A percentile compares a stretch with the other conserved stretches of the same genome.
Conservation (phyloP, 2,888 invertebrate genomes). For the Diaperis boleti region DNA sequence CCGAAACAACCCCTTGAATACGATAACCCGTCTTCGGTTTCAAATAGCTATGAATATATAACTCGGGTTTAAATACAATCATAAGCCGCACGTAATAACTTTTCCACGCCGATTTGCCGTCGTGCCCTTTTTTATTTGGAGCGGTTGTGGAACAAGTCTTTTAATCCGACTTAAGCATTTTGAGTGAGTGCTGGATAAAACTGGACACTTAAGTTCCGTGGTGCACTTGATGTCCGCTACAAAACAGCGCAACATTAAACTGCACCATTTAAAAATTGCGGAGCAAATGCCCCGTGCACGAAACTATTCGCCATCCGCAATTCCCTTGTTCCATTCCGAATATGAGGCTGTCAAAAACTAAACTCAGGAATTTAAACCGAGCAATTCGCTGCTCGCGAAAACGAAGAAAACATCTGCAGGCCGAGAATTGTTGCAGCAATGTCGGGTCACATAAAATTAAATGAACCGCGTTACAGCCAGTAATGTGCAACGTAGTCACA, state of each 20-base stretch:
- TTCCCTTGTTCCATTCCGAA: conserved; percentile 14
- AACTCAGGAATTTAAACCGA: conserved; percentile 27
- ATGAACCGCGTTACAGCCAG: conserved; percentile 41
- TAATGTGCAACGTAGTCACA: conserved; percentile 45
- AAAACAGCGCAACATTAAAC: neutral
- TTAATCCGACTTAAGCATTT: no score
- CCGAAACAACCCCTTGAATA: conserved; percentile 42
- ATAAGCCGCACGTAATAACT: conserved; percentile 35
- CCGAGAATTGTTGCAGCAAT: conserved; percentile 33
- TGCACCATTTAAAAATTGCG: conserved; percentile 2
- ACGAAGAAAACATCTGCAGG: conserved; percentile 24
- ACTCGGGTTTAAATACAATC: conserved; percentile 39
- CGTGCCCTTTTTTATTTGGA: no score
- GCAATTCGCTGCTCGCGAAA: conserved; percentile 26
- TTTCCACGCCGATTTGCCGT: conserved; percentile 20
- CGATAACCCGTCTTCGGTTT: conserved; percentile 43
- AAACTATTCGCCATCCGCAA: conserved; percentile 21
- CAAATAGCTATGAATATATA: conserved; percentile 42
- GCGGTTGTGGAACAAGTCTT: no score
- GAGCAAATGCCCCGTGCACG: conserved; percentile 15
- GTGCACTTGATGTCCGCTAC: neutral
- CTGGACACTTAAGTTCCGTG: no score
- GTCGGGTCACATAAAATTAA: conserved; percentile 41
- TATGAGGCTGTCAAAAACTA: conserved; percentile 36
- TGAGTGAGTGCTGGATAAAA: no score